Conservation (phyloP, 1,140 invertebrate genomes). For the Brachystomella parvula region DNA sequence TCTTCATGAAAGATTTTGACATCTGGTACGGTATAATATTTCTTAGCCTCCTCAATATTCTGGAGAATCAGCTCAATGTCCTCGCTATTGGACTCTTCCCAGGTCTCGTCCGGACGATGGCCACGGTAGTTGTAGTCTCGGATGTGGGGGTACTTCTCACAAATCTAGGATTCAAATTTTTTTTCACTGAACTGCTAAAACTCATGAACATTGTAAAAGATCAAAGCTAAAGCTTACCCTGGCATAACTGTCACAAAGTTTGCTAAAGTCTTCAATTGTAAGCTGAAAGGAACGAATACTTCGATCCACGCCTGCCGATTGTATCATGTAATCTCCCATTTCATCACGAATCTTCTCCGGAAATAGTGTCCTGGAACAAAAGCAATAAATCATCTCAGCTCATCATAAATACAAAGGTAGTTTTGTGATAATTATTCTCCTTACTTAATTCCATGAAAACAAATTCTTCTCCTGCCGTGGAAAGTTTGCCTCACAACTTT, state of each 20-base stretch:
- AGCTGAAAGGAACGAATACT: constrained; percentile 59
- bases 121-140: constrained; percentile 28
- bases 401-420: background rate
- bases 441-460: constrained; percentile 56
- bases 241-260: constrained; percentile 65
- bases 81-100: constrained; percentile 14
- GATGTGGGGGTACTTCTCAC: constrained; percentile 22
- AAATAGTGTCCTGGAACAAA: constrained; percentile 57
- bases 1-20: background rate
- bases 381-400: background rate
- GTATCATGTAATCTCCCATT: constrained; percentile 59
- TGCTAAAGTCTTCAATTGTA: constrained; percentile 66
- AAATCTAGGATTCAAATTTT: constrained; percentile 21
- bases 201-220: background rate
- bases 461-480: constrained; percentile 76
- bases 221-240: constrained; percentile 20
- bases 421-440: constrained; percentile 16
- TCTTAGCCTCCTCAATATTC: background rate
- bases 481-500: constrained; percentile 83
- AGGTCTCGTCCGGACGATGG: constrained; percentile 18
- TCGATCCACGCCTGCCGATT: constrained; percentile 64
- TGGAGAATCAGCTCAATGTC: background rate
- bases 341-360: constrained; percentile 59
- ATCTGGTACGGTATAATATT: background rate
- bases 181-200: background rate